phyloP scores from a whole-genome alignment of 2,797 vertebrate genomes.

The Pyrocephalus nanus region DNA sequence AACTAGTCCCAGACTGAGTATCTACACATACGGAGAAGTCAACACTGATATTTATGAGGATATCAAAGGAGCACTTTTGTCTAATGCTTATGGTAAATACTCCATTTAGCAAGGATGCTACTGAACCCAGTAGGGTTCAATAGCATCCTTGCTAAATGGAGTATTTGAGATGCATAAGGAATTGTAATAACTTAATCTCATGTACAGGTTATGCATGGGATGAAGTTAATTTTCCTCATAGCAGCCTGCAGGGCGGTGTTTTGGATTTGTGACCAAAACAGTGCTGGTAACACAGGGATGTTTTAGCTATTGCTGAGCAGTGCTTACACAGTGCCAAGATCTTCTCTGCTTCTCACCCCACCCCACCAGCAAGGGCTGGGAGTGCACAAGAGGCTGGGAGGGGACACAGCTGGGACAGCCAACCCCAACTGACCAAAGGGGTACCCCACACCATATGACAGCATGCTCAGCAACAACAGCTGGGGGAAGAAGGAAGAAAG shows the following conservation, averaged over 20 bases:
- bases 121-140: not conserved
- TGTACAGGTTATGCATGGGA: not conserved
- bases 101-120: not conserved
- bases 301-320: not conserved
- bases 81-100: not conserved
- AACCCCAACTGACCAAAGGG: not conserved
- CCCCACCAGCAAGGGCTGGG: fast-evolving
- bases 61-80: not conserved
- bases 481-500: not conserved
- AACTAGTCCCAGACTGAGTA: not conserved
- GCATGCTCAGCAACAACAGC: not conserved
- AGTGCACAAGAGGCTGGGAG: not conserved
- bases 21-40: not conserved
- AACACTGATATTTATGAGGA: not conserved
- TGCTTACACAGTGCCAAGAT: not conserved
- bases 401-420: not conserved
- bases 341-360: not conserved
- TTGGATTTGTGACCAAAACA: not conserved
- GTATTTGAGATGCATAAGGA: not conserved
- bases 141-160: too few species aligned
- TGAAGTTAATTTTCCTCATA: not conserved
- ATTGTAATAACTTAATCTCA: not conserved
- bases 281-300: not conserved
- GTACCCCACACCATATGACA: fast-evolving
- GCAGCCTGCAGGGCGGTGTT: not conserved